phyloP scores from a whole-genome alignment of 2,888 invertebrate genomes.

The Neoitamus cyanurus region DNA sequence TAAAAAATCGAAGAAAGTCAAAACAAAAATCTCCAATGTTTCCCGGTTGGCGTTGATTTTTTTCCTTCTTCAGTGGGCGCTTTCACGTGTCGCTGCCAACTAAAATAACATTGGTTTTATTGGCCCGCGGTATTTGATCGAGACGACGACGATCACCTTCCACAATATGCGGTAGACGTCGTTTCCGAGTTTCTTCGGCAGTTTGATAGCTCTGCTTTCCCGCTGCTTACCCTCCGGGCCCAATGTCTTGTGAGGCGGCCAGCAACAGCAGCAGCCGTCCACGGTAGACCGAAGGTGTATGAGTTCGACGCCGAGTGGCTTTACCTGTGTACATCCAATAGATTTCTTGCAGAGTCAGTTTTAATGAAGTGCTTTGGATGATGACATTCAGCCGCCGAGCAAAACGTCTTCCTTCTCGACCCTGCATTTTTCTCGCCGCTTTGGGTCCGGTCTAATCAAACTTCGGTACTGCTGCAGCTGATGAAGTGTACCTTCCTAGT shows the following conservation, averaged over 20 bases:
- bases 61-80: neutral
- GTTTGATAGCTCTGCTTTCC: neutral
- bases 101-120: conserved; percentile 8
- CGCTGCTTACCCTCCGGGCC: neutral
- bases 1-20: conserved; percentile 8
- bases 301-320: neutral
- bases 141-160: neutral
- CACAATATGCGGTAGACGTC: neutral
- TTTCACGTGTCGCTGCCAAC: neutral
- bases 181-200: neutral
- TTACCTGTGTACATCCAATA: conserved; percentile 13
- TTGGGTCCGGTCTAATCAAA: neutral
- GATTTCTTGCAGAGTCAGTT: conserved; percentile 14
- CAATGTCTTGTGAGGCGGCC: neutral
- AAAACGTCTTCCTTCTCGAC: neutral
- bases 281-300: neutral
- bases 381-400: conserved; percentile 12
- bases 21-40: neutral
- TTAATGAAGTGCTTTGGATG: conserved; percentile 23
- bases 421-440: neutral
- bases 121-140: neutral
- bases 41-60: neutral
- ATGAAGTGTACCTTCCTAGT: neutral
- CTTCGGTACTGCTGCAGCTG: neutral
- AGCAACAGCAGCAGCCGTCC: neutral